Evolutionary conservation across 1,140 invertebrate species (phyloP).

Genomic region (Drosophila insularis): DNA sequence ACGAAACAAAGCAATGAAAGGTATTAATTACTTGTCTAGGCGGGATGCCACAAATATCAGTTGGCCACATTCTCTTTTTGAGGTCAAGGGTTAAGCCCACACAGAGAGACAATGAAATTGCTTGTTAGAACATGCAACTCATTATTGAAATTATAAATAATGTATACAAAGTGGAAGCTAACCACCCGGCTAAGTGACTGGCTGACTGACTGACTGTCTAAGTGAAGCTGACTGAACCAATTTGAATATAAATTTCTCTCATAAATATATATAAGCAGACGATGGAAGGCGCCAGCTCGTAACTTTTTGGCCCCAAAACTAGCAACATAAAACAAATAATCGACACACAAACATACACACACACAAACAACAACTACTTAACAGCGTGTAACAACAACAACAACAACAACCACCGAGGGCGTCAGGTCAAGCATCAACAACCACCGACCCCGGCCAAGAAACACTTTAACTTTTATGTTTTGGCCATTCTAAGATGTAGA

Average conservation of each 20-base stretch:
- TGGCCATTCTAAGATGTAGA: not conserved
- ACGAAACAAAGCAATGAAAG: constrained; percentile 15
- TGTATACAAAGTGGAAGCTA: constrained; percentile 35
- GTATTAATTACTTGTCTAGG: constrained; percentile 51
- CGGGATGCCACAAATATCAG: not conserved
- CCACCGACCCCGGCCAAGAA: constrained; percentile 17
- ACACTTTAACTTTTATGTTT: constrained; percentile 56
- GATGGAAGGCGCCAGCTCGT: constrained; percentile 49
- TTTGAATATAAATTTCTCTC: constrained; percentile 59
- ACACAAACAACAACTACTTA: constrained; percentile 43
- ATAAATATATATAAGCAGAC: constrained; percentile 57
- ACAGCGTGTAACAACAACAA: not conserved
- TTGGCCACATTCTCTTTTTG: constrained; percentile 3
- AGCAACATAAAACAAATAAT: constrained; percentile 50
- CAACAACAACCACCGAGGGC: constrained; percentile 33
- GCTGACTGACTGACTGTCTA: not conserved
- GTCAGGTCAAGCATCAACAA: constrained; percentile 50
- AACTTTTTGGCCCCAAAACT: constrained; percentile 33
- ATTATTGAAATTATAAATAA: constrained; percentile 71
- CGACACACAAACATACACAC: constrained; percentile 21
- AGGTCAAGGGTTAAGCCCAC: constrained; percentile 64
- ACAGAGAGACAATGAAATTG: constrained; percentile 34
- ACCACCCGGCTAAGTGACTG: constrained; percentile 6
- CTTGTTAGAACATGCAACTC: constrained; percentile 21
- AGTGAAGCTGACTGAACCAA: constrained; percentile 21